These are phyloP conservation scores for Hyppa rectilinea DNA, from an alignment of 2,888 invertebrate genomes.

Conservation along the genomic window DNA sequence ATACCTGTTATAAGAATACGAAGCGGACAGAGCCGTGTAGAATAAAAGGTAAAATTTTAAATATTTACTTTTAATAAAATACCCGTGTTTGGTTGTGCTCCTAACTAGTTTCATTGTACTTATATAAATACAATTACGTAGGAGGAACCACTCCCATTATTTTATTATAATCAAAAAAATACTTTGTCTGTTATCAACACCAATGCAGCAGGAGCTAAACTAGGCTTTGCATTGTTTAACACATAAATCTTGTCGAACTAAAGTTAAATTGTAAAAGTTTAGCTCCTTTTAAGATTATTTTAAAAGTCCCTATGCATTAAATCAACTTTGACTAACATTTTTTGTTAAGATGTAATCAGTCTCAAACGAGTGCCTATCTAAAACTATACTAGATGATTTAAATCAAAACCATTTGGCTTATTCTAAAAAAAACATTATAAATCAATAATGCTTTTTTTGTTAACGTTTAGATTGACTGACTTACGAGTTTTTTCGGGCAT, in stretches of 20 bases:
- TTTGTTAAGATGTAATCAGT: background rate
- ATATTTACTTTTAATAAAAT: too few relatives aligned
- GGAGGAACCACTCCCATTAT: background rate
- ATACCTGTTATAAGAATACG: too few relatives aligned
- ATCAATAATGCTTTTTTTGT: background rate
- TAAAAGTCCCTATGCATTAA: background rate
- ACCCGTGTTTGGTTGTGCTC: background rate
- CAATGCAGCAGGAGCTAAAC: background rate
- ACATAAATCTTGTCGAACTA: conserved; percentile 11
- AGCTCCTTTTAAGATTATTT: background rate
- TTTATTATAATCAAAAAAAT: background rate
- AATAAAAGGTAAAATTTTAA: too few relatives aligned
- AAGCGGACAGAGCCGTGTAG: too few relatives aligned
- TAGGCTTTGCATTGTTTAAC: conserved; percentile 15
- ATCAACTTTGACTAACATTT: background rate
- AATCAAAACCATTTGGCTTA: background rate
- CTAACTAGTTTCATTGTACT: background rate
- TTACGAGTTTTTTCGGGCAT: background rate
- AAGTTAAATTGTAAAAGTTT: background rate
- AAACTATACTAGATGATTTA: background rate
- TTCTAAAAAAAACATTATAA: background rate
- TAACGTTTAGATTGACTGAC: background rate
- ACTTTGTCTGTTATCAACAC: conserved; percentile 7
- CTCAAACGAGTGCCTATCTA: background rate
- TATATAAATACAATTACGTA: background rate